Conservation (phyloP, 2,797 vertebrate genomes). For the Chaetophractus vellerosus region DNA sequence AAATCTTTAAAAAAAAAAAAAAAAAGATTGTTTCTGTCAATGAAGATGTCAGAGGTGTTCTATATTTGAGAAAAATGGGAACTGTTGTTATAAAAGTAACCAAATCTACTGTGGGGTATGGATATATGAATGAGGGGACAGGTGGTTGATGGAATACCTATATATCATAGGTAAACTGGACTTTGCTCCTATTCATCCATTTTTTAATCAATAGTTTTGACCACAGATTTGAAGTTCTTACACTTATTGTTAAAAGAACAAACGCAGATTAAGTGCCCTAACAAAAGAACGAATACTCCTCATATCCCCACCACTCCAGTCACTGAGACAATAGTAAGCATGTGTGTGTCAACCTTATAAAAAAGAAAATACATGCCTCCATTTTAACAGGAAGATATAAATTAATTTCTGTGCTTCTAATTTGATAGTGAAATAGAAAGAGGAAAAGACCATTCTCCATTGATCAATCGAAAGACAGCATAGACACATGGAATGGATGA, state of each 20-base stretch:
- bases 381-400: neutral
- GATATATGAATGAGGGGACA: neutral
- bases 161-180: neutral
- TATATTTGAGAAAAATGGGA: conserved; percentile 48
- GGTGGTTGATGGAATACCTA: neutral
- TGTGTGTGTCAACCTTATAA: neutral
- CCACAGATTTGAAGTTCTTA: neutral
- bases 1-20: no score
- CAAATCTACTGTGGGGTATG: neutral
- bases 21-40: conserved; percentile 58
- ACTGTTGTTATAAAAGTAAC: conserved; percentile 6
- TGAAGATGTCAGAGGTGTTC: neutral
- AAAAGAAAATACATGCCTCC: neutral
- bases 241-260: neutral
- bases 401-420: neutral
- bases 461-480: neutral
- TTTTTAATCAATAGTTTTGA: conserved; percentile 11
- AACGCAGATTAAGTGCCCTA: neutral
- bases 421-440: neutral
- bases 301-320: neutral
- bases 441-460: neutral
- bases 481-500: neutral
- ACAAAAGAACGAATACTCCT: neutral
- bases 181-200: neutral
- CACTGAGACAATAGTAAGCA: neutral